Conservation (phyloP, 2,888 invertebrate genomes). For the Gnatocerus cornutus region DNA sequence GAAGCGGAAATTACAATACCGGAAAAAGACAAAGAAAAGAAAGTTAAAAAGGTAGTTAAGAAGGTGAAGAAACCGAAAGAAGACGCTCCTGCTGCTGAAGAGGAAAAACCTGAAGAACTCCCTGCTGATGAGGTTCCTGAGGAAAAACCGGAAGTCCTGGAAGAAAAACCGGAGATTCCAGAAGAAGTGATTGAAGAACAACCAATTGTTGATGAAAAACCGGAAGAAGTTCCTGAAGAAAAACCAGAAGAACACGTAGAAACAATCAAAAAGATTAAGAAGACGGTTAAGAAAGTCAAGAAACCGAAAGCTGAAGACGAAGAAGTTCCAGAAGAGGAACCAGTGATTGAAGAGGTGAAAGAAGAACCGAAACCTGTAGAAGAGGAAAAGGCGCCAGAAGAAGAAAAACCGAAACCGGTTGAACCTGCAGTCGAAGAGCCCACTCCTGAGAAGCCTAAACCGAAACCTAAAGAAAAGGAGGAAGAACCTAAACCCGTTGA, state of each 20-base stretch:
- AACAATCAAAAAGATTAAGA: conserved; percentile 20
- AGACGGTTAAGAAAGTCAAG: conserved; percentile 19
- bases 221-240: neutral
- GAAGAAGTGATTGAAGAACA: conserved; percentile 20
- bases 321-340: conserved; percentile 39
- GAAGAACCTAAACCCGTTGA: conserved; percentile 73
- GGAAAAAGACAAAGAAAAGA: conserved; percentile 54
- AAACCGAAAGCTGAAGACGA: conserved; percentile 60
- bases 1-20: conserved; percentile 55
- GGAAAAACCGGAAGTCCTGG: conserved; percentile 41
- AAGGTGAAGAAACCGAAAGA: conserved; percentile 56
- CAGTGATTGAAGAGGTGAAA: conserved; percentile 49
- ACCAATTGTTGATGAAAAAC: conserved; percentile 4
- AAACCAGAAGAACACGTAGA: conserved; percentile 18
- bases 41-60: conserved; percentile 34
- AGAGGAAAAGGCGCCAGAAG: conserved; percentile 59
- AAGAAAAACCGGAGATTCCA: conserved; percentile 18
- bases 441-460: conserved; percentile 51
- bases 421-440: conserved; percentile 57
- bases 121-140: conserved; percentile 53
- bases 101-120: conserved; percentile 51
- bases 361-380: conserved; percentile 41
- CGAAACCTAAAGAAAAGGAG: conserved; percentile 57
- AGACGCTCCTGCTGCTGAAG: conserved; percentile 46
- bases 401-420: conserved; percentile 55